Base-by-base conservation (phyloP, 1,140 invertebrate genomes). In the Drosophila biarmipes region DNA sequence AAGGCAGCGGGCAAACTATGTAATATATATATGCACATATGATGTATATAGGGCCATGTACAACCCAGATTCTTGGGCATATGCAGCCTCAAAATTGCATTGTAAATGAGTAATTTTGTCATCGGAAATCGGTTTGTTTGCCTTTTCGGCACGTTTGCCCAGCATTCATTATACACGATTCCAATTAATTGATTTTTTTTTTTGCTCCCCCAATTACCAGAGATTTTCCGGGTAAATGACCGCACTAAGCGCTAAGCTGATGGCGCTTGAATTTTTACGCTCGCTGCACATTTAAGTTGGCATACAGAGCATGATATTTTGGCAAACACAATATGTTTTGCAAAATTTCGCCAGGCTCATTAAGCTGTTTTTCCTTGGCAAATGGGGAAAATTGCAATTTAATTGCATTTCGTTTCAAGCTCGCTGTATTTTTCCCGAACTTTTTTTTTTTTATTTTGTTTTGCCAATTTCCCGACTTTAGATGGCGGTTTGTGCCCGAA, bases 91-190 rank as follows among this genome's bases (percentile, higher is more conserved):
- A 52, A 78, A 78, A 73, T 78, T 59, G 59, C 54, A 78, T 71
- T 63, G 53, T 51, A 71, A 71, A 57, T 71, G 66, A 38, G 58
- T 45, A 55, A 54, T 58, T 71, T 56, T 68, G 66, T 68, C 62
- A 54, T 53, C 74, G 52, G 37, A 78, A 78, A 78, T 78, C 43
- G 48, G 49, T 55, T 40, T 71, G 66, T 57, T 71, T 57, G 68
- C 43, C 49, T 43, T 62, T 67, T 78, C 53, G 48, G 52, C 75
- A 78, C 61, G 56, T 78, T 34, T 45, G 59, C 46, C 24, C 45
- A 35, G 57, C 75, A 71, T 77, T 76, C 66, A 76, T 77, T 77
- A 63, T 63, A 56, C 73, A 63, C 38, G 38, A 53, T 76, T 71
- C 42, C 53, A 55, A 62, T 79, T 72, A 72, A 72, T 72, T 72